phyloP scores from a whole-genome alignment of 2,113 vertebrate genomes.

The Castor canadensis region DNA sequence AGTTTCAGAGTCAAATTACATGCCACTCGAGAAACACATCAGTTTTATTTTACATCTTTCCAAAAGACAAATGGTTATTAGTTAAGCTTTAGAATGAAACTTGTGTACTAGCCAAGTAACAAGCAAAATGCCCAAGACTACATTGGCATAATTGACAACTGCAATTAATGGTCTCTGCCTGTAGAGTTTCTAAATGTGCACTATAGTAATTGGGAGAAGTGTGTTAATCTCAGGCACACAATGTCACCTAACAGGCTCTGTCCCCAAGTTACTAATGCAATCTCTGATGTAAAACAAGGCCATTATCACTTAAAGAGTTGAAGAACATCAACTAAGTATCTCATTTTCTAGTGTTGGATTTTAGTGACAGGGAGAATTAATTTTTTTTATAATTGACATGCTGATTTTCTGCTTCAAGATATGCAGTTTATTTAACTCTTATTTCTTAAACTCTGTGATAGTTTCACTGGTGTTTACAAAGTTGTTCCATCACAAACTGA shows the following conservation, averaged over 20 bases:
- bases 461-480: background rate
- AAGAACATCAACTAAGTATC: background rate
- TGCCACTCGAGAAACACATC: background rate
- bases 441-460: background rate
- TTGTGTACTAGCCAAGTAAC: conserved; percentile 39
- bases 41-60: conserved; percentile 50
- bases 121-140: conserved; percentile 27
- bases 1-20: background rate
- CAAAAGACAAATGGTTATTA: conserved; percentile 48
- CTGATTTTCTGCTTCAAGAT: background rate
- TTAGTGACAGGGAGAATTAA: conserved; percentile 26
- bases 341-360: conserved; percentile 44
- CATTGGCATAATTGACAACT: conserved; percentile 52
- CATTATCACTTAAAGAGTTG: background rate
- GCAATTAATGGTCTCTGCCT: conserved; percentile 45
- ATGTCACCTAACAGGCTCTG: background rate
- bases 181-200: background rate
- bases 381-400: background rate
- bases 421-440: background rate
- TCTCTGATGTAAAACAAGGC: background rate
- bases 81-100: conserved; percentile 49
- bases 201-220: background rate
- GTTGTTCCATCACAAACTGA: background rate
- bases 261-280: background rate
- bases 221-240: background rate